Evolutionary conservation across 2,113 vertebrate genomes (phyloP), one percentile per base, ranked within the genome.

Genomic region (Stigmatopora nigra): DNA sequence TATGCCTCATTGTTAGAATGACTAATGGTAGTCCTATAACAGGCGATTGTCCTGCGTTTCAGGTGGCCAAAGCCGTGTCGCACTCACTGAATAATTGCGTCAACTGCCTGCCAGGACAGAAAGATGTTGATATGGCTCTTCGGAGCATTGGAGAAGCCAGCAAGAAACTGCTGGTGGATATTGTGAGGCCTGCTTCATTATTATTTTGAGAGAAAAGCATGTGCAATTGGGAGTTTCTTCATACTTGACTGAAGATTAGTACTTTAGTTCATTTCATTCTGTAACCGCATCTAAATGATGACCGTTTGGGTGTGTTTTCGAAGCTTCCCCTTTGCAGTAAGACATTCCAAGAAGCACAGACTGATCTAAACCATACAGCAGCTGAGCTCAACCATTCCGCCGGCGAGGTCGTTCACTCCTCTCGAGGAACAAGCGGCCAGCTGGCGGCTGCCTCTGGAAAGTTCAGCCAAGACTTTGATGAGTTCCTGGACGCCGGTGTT

Each of bases 71-170:
- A 89, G 94, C 96, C 0, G 97, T 99, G 51, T 99, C 97, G 0
- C 96, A 98, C 84, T 98, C 96, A 1, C 82, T 99, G 83, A 99
- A 99, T 84, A 99, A 96, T 87, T 99, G 97, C 1, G 97, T 99
- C 69, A 99, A 99, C 79, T 99, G 96, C 87, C 91, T 99, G 64
- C 97, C 97, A 20, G 97, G 97, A 41, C 97, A 99, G 84, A 99
- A 98, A 85, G 97, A 99, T 77, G 97, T 99, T 61, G 97, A 99
- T 60, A 94, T 98, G 89, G 97, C 97, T 55, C 89, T 99, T 41
- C 94, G 96, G 86, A 98, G 95, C 81, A 99, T 99, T 0, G 96
- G 96, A 3, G 97, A 99, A 72, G 94, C 97, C 71, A 99, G 97
- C 90, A 99, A 99, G 88, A 98, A 98, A 84, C 89, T 99, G 51